Evolutionary conservation across 2,888 invertebrate species (phyloP), one percentile per base, ranked within the genome.

Genomic region (Heliconius ismenius): DNA sequence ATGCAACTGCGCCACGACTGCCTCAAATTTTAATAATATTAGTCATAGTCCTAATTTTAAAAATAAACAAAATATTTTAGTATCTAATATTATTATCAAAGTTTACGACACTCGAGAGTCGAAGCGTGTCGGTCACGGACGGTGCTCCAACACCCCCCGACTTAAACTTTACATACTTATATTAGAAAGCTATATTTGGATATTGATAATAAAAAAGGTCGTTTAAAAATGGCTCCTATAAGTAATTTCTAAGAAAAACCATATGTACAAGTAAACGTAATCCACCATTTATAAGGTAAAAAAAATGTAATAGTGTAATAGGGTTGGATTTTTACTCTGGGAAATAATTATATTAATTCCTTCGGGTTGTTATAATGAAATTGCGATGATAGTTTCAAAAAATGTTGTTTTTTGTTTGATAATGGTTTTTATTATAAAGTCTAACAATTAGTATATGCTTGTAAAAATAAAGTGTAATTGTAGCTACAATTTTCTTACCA

Each of bases 81-180:
- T 43, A 54, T 10, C 1, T 13, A 24, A 43, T 58, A 70, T 24
- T 75, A 73, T 63, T 73, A 62, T 63, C 2, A 74, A 79, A 74
- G 78, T 76, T 75, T 63, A 76, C 58, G 77, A 77, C 79, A 77
- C 77, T 78, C 77, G 58, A 67, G 62, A 36, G 65, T 21, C 70
- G 75, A 18, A 81, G 84, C 88, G 84, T 75, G 79, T 65, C 90
- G 78, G 91, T 90, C 87, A 83, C 88, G 84, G 82, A 82, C 78
- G 68, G 82, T 84, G 87, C 86, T 74, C 82, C 80, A 80, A 82
- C 88, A 83, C 87, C 89, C 88, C 85, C 83, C 81, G 83, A 81
- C 76, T 79, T 76, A 79, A 81, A 83, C 83, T 81, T 84, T 79
- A 77, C 58, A 69, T 49, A 62, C 62, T 62, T 26, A 4, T 62